Percentiles rank a stretch among this genome's conserved stretches.
Conservation (phyloP, 37 sponge, comb jelly and placozoan genomes). For the Spongia lamella region DNA sequence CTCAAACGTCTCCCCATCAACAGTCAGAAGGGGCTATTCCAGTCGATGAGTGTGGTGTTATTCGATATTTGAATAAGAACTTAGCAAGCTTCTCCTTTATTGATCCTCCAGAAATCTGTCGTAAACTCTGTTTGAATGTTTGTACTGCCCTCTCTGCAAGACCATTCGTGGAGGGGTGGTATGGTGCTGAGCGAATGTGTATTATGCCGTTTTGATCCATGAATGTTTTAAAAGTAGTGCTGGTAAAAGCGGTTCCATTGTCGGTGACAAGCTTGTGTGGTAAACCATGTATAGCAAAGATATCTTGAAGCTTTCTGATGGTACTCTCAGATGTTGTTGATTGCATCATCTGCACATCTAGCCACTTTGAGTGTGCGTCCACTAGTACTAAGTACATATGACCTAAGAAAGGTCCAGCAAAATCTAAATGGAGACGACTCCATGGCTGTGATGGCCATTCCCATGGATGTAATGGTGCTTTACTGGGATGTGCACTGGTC, state of each 20-base stretch:
- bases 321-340: slow-evolving; percentile 1
- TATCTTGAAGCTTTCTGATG: slow-evolving; percentile 7
- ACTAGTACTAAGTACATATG: no score
- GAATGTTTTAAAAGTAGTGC: slow-evolving; percentile 34
- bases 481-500: no score
- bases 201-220: slow-evolving; percentile 39
- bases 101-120: not conserved
- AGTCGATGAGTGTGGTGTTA: slow-evolving; percentile 32
- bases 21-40: slow-evolving; percentile 27
- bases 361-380: no score
- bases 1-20: slow-evolving; percentile 22
- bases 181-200: no score
- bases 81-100: slow-evolving; percentile 3
- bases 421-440: no score
- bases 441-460: no score
- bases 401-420: no score
- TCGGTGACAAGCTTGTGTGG: slow-evolving; percentile 35
- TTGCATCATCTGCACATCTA: no score
- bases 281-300: slow-evolving; percentile 33
- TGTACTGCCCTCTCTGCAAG: slow-evolving; percentile 31
- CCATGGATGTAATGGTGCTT: no score
- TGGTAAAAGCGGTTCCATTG: slow-evolving; percentile 40
- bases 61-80: slow-evolving; percentile 19
- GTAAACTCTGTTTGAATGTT: slow-evolving; percentile 28
- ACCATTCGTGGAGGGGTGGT: no score